Percentiles rank a stretch among this genome's conserved stretches.
phyloP scores from a whole-genome alignment of 2,113 vertebrate genomes.

The Mungos mungo region DNA sequence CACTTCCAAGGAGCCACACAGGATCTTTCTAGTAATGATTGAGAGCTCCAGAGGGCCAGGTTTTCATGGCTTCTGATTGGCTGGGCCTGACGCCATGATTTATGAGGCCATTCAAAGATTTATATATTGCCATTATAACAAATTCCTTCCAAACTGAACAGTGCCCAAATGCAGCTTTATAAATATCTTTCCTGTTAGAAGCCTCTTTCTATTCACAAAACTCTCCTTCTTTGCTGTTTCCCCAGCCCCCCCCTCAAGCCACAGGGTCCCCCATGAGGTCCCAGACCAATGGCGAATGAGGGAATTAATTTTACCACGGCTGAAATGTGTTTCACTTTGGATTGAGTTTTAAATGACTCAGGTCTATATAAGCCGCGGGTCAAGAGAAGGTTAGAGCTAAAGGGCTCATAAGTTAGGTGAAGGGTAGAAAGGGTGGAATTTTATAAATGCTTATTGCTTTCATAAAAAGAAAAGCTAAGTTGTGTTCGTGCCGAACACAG shows the following conservation, averaged over 20 bases:
- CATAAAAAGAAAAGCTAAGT: constrained; percentile 78
- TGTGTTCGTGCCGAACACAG: constrained; percentile 68
- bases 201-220: constrained; percentile 71
- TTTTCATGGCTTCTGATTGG: constrained; percentile 68
- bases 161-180: constrained; percentile 75
- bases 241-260: not conserved
- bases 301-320: constrained; percentile 75
- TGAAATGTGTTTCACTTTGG: constrained; percentile 72
- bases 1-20: constrained; percentile 72
- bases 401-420: constrained; percentile 70
- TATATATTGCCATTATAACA: constrained; percentile 79
- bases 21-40: constrained; percentile 71
- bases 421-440: constrained; percentile 58
- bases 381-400: constrained; percentile 72
- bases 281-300: constrained; percentile 44
- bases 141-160: constrained; percentile 73
- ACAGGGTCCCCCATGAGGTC: constrained; percentile 61
- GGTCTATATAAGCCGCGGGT: constrained; percentile 67
- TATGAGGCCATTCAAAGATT: constrained; percentile 75
- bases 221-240: constrained; percentile 56
- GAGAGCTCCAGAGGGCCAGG: constrained; percentile 20
- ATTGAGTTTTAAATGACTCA: constrained; percentile 76
- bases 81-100: constrained; percentile 53
- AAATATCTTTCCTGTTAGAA: constrained; percentile 77
- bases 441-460: constrained; percentile 77